A percentile compares a stretch with the other conserved stretches of the same genome.
Conservation (phyloP, 2,888 invertebrate genomes). For the Cryptophagus acutangulus region DNA sequence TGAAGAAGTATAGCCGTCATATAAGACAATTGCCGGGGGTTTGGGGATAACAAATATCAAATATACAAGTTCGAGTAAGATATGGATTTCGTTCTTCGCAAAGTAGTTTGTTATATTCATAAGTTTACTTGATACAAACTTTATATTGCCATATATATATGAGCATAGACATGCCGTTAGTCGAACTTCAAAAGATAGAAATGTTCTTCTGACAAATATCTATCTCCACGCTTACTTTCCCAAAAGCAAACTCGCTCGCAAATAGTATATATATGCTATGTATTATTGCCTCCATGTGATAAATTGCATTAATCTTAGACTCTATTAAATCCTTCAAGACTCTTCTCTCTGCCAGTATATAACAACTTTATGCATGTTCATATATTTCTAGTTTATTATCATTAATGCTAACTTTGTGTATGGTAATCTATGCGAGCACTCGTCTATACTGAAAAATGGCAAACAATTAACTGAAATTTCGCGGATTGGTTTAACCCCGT, state of each 20-base stretch:
- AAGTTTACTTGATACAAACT: constrained; percentile 44
- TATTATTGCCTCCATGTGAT: constrained; percentile 30
- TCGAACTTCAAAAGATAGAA: constrained; percentile 33
- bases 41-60: constrained; percentile 40
- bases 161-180: constrained; percentile 8
- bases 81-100: constrained; percentile 41
- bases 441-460: too few relatives aligned
- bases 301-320: constrained; percentile 31
- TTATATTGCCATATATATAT: constrained; percentile 43
- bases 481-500: too few relatives aligned
- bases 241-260: constrained; percentile 28
- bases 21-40: constrained; percentile 8
- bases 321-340: constrained; percentile 29
- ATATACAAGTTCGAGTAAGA: constrained; percentile 42
- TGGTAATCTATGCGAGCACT: too few relatives aligned
- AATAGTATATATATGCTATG: too few relatives aligned
- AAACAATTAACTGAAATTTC: too few relatives aligned
- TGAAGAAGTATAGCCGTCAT: constrained; percentile 1
- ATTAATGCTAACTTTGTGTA: too few relatives aligned
- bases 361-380: too few relatives aligned
- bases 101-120: constrained; percentile 40
- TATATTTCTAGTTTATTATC: too few relatives aligned
- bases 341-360: too few relatives aligned
- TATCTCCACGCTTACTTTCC: constrained; percentile 14
- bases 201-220: constrained; percentile 32